phyloP scores from a whole-genome alignment of 2,888 invertebrate genomes.

The Epinotia demarniana region DNA sequence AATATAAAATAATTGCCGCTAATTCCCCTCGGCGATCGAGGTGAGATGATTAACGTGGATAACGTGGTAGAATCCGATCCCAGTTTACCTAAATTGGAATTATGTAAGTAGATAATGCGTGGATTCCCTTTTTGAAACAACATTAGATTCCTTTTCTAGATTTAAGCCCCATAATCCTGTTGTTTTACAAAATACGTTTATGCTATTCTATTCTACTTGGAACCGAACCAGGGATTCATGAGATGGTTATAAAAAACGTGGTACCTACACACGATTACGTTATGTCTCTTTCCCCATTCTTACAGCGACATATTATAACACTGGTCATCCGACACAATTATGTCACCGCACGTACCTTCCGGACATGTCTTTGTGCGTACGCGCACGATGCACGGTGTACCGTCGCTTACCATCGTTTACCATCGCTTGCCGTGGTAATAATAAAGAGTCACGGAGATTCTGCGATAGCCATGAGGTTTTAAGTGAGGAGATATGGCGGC shows the following conservation, averaged over 20 bases:
- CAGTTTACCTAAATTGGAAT: too few relatives aligned
- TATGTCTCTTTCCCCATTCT: background rate
- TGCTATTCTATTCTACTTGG: too few relatives aligned
- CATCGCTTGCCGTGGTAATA: constrained; percentile 16
- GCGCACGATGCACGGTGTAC: constrained; percentile 1
- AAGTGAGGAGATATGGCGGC: background rate
- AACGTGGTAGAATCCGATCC: too few relatives aligned
- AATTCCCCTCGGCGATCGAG: too few relatives aligned
- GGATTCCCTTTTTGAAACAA: too few relatives aligned
- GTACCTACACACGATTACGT: background rate
- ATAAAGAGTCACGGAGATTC: constrained; percentile 19
- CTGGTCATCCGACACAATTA: constrained; percentile 33
- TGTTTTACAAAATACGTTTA: too few relatives aligned
- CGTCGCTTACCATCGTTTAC: constrained; percentile 16
- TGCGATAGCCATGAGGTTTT: background rate
- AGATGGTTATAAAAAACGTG: background rate
- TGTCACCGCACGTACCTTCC: constrained; percentile 30
- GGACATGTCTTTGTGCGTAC: constrained; percentile 28
- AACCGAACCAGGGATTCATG: too few relatives aligned
- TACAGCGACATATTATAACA: constrained; percentile 1
- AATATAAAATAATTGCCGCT: too few relatives aligned
- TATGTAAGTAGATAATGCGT: too few relatives aligned
- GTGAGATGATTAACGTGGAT: too few relatives aligned
- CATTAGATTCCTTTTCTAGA: too few relatives aligned
- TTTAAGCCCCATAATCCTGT: too few relatives aligned